Evolutionary conservation across 2,113 vertebrate species (phyloP), one percentile per base, ranked within the genome.

Genomic region (Dipodomys merriami): DNA sequence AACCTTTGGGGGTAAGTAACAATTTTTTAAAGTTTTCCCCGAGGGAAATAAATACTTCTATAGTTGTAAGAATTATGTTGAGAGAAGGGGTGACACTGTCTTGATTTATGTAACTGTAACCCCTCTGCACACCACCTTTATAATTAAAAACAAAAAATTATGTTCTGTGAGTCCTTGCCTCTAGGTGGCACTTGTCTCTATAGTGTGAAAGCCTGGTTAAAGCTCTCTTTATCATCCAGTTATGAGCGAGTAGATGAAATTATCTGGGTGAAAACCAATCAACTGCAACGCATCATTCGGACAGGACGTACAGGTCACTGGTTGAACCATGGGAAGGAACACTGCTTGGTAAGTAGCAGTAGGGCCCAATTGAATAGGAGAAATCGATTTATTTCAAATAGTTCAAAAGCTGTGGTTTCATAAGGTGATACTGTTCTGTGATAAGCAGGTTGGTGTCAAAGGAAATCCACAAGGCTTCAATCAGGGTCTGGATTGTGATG

Each of bases 261-360:
- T 86, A 99, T 99, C 87, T 99, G 99, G 99, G 99, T 99, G 95
- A 99, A 99, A 98, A 99, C 99, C 65, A 99, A 99, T 96, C 99
- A 99, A 94, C 98, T 99, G 67, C 99, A 99, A 96, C 98, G 99
- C 83, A 99, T 99, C 96, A 99, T 99, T 95, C 98, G 99, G 60
- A 99, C 99, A 0, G 99, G 99, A 49, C 98, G 99, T 30, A 99
- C 99, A 0, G 99, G 99, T 15, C 99, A 99, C 89, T 99, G 99
- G 99, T 97, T 99, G 86, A 99, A 99, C 97, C 99, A 99, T 9
- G 99, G 99, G 91, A 99, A 99, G 96, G 99, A 99, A 91, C 99
- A 99, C 97, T 99, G 99, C 83, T 98, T 99, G 98, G 99, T 99
- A 92, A 19, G 95, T 72, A 64, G 53, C 89, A 76, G 10, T n/a